These are phyloP conservation scores for Drosophila meridionalis DNA, from an alignment of 2,888 invertebrate species.

Conservation along the genomic window DNA sequence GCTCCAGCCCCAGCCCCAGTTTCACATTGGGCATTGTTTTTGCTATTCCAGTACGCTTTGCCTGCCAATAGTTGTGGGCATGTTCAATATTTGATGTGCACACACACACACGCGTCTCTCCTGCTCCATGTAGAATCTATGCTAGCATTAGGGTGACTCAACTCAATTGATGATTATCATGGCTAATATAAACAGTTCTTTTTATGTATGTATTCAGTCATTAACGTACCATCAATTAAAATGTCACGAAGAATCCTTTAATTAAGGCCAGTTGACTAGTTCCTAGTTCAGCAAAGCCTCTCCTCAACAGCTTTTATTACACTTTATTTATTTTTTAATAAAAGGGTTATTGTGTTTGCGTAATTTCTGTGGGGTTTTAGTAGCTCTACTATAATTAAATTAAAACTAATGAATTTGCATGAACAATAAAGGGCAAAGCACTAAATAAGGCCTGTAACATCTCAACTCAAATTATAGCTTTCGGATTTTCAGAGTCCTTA, in stretches of 20 bases:
- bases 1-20: conserved; percentile 35
- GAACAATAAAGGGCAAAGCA: not conserved
- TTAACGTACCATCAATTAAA: conserved; percentile 40
- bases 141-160: conserved; percentile 54
- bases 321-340: not conserved
- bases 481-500: too few species aligned
- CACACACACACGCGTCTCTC: not conserved
- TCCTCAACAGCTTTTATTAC: not conserved
- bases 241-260: conserved; percentile 14
- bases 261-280: conserved; percentile 9
- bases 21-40: conserved; percentile 45
- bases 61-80: conserved; percentile 72
- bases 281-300: not conserved
- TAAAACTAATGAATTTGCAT: not conserved
- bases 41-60: conserved; percentile 23
- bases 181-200: conserved; percentile 19
- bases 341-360: conserved; percentile 11
- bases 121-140: conserved; percentile 16
- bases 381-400: conserved; percentile 1
- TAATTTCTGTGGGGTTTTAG: not conserved
- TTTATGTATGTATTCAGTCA: conserved; percentile 26
- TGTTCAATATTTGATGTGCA: conserved; percentile 76
- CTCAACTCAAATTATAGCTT: not conserved
- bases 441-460: not conserved
- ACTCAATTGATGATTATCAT: conserved; percentile 43